Evolutionary conservation across 2,797 vertebrate species (phyloP).

Genomic region (Halcyon chelicuti): DNA sequence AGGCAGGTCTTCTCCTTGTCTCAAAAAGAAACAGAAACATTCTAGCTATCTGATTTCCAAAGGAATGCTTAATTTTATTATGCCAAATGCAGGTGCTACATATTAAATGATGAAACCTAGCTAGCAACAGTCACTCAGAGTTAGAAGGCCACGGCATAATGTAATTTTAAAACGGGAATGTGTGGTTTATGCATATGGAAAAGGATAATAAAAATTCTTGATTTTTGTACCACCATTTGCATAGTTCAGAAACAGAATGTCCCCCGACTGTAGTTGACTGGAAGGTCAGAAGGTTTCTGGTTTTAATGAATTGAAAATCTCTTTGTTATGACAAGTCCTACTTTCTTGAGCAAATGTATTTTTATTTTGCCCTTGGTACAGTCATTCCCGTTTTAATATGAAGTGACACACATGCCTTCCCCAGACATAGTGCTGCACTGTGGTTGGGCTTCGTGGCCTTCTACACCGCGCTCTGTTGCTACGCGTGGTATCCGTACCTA

Average conservation of each 20-base stretch:
- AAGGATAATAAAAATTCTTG: conserved; percentile 46
- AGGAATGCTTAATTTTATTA: conserved; percentile 70
- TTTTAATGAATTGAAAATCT: conserved; percentile 43
- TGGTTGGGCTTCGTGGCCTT: background rate
- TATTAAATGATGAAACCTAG: conserved; percentile 28
- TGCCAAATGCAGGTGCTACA: conserved; percentile 37
- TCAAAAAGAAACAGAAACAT: conserved; percentile 49
- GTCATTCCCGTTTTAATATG: background rate
- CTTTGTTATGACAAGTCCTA: conserved; percentile 35
- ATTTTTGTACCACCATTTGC: conserved; percentile 39
- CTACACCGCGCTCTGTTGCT: background rate
- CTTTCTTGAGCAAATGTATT: conserved; percentile 6
- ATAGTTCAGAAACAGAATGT: conserved; percentile 50
- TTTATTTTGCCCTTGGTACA: conserved; percentile 30
- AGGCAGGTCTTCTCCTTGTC: conserved; percentile 63
- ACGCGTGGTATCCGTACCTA: rapidly evolving
- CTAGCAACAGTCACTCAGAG: conserved; percentile 43
- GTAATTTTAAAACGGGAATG: background rate
- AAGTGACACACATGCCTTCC: background rate
- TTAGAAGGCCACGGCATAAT: conserved; percentile 38
- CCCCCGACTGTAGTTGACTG: background rate
- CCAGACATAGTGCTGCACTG: background rate
- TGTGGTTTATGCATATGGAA: conserved; percentile 61
- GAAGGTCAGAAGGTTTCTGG: conserved; percentile 35
- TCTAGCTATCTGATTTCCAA: conserved; percentile 66